Percentiles rank a stretch among this genome's conserved stretches.
These are phyloP conservation scores for Progne subis DNA, from an alignment of 2,113 vertebrate genomes.

Conservation along the genomic window DNA sequence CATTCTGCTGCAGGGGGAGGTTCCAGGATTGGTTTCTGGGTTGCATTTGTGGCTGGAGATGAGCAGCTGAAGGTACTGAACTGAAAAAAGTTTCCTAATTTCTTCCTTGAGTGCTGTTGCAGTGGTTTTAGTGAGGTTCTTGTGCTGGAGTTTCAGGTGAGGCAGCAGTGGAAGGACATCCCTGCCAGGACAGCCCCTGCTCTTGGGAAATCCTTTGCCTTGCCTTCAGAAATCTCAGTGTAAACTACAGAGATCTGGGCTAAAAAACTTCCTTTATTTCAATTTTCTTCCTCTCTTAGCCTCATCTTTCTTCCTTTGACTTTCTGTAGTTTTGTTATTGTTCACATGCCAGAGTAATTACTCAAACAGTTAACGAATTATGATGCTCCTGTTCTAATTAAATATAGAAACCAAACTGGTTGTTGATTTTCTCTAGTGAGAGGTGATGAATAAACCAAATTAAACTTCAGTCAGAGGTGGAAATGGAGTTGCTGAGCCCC, in stretches of 20 bases:
- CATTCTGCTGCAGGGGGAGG: not conserved
- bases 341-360: not conserved
- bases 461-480: not conserved
- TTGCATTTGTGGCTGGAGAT: not conserved
- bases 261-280: not conserved
- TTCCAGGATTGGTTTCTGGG: not conserved
- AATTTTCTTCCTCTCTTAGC: not conserved
- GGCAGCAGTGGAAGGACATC: not conserved
- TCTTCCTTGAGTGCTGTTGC: not conserved
- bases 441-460: not conserved
- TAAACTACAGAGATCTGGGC: not conserved
- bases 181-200: not conserved
- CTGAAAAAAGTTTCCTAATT: rapidly evolving
- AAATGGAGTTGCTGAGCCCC: not conserved
- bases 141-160: not conserved
- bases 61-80: not conserved
- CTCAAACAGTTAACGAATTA: not conserved
- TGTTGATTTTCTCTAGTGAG: not conserved
- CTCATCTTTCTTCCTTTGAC: not conserved
- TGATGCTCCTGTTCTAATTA: not conserved
- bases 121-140: not conserved
- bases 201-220: not conserved
- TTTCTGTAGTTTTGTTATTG: not conserved
- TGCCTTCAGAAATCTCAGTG: not conserved
- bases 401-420: not conserved